Evolutionary conservation across 2,797 vertebrate species (phyloP).

Genomic region (Emydoidea blandingii): DNA sequence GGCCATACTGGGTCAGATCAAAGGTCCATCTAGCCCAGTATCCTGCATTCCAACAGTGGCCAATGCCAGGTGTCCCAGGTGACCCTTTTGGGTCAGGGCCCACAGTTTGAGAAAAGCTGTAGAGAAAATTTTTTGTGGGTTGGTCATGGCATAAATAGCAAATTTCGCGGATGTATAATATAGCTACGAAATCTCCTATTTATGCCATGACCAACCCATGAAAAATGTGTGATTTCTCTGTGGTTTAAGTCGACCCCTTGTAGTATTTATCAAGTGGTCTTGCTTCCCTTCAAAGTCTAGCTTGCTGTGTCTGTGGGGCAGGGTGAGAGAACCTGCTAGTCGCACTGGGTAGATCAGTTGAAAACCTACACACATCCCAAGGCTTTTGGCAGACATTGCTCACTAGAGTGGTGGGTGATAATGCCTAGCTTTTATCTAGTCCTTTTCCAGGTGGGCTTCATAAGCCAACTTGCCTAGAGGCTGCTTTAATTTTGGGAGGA

Average conservation of each 20-base stretch:
- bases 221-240: background rate
- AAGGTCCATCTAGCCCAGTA: no score
- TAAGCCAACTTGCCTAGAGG: background rate
- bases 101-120: background rate
- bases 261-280: background rate
- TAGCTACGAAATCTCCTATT: no score
- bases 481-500: background rate
- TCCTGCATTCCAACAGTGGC: no score
- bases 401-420: background rate
- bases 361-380: background rate
- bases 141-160: background rate
- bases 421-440: background rate
- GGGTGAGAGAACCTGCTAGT: background rate
- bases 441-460: background rate
- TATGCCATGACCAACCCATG: no score
- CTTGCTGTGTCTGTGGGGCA: background rate
- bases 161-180: background rate
- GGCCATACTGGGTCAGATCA: no score
- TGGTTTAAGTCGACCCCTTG: background rate
- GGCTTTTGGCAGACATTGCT: background rate
- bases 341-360: fast-evolving
- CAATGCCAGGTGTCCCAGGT: no score
- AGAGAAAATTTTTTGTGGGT: background rate
- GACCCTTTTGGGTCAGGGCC: background rate
- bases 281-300: background rate